Base-by-base conservation (phyloP, 2,113 vertebrate species). In the Chaenocephalus aceratus region DNA sequence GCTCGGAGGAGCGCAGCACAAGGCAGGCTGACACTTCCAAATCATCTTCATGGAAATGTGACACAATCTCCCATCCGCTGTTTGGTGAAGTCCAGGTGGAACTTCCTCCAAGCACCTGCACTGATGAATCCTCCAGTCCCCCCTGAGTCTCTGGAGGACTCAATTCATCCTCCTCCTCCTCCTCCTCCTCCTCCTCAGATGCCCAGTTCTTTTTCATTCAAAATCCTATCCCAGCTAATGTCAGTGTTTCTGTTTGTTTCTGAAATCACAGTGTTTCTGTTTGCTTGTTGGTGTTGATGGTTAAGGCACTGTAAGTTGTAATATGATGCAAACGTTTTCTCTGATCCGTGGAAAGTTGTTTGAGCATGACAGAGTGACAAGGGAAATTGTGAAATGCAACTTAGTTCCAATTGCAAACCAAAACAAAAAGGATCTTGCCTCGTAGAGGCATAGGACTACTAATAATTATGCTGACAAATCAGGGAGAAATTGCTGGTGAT, bases 111-210 rank as follows among this genome's bases (percentile, higher is more conserved):
- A 63, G 9, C 53, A 73, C 54, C 36, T 66, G 74, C 51, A 74
- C 41, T 62, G 86, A 53, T 49, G 86, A 81, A 79, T 88, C 84
- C 62, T 89, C 60, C 60, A 49, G 36, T 30, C 30, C 59, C 18
- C 15, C 10, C 26, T 60, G 56, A 0, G 54, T 45, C 46, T 75
- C 58, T 45, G 63, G 63, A 63, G 62, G 71, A 72, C 15, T 36
- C 49, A 66, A 54, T 64, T 65, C 75, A 34, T 67, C 57, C 49
- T 75, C 68, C 61, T 74, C 66, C 48, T 77, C 41, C 52, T 67
- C 54, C 59, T 67, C 57, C 45, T 75, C 68, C 61, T 74, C 66
- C 48, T 66, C 64, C 45, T 45, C 16, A 72, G 74, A 49, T 70
- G 46, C 10, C 63, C 54, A 54, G 30, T 62, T 70, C 57, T 52